Conservation (phyloP, 2,113 vertebrate species). For the Erythrolamprus reginae region DNA sequence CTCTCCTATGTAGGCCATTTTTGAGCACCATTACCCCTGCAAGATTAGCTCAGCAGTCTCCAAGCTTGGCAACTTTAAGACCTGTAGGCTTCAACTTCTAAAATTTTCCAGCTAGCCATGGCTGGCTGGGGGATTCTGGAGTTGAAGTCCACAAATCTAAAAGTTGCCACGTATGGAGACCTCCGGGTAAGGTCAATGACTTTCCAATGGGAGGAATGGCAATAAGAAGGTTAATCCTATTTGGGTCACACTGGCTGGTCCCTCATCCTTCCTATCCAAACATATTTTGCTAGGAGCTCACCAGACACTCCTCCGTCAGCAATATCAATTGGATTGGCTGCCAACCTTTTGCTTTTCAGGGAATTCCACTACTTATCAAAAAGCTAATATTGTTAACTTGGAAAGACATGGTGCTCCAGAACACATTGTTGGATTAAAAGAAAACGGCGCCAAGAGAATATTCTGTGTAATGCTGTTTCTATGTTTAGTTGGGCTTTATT, state of each 20-base stretch:
- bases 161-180: not conserved
- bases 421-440: not conserved
- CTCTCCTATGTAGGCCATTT: not conserved
- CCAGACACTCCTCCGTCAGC: not conserved
- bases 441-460: not conserved
- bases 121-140: not conserved
- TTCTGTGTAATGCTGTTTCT: not conserved
- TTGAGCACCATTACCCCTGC: not conserved
- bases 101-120: too few relatives aligned
- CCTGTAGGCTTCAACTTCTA: too few relatives aligned
- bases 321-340: not conserved
- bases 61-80: too few relatives aligned
- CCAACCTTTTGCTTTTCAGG: not conserved
- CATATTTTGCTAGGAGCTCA: not conserved
- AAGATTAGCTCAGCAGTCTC: not conserved
- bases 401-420: not conserved
- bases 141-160: not conserved
- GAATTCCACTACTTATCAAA: not conserved
- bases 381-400: not conserved
- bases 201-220: not conserved
- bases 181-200: not conserved
- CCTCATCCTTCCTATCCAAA: not conserved
- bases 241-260: not conserved
- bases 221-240: too few relatives aligned
- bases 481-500: not conserved